Percentiles rank a stretch among this genome's conserved stretches.
Evolutionary conservation across 2,113 vertebrate genomes (phyloP).

Genomic region (human): DNA sequence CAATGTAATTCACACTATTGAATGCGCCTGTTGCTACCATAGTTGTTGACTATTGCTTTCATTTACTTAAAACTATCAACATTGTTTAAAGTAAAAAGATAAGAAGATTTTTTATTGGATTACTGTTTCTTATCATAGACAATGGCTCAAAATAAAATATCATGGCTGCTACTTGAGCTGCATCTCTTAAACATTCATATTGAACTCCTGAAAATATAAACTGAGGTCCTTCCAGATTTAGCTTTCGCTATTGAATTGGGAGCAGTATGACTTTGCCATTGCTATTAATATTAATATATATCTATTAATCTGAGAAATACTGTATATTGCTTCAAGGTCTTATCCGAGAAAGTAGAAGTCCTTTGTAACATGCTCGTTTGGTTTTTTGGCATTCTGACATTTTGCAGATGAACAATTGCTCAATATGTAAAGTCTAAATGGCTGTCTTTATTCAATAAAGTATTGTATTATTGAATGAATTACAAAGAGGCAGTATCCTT

Average conservation of each 20-base stretch:
- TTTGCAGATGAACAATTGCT: slow-evolving; percentile 80
- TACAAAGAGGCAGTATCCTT: slow-evolving; percentile 80
- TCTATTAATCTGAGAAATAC: slow-evolving; percentile 77
- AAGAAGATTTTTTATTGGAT: slow-evolving; percentile 55
- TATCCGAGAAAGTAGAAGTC: slow-evolving; percentile 77
- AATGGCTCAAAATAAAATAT: slow-evolving; percentile 79
- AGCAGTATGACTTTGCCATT: slow-evolving; percentile 75
- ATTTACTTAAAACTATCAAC: slow-evolving; percentile 79
- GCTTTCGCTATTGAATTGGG: slow-evolving; percentile 73
- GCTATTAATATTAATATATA: slow-evolving; percentile 82
- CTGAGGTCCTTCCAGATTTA: slow-evolving; percentile 75
- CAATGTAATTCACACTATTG: neutral
- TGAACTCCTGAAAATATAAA: slow-evolving; percentile 78
- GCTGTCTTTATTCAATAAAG: slow-evolving; percentile 78
- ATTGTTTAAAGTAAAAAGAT: slow-evolving; percentile 73
- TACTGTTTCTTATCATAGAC: slow-evolving; percentile 72
- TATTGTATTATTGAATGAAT: slow-evolving; percentile 76
- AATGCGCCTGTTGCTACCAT: neutral
- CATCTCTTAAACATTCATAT: slow-evolving; percentile 73
- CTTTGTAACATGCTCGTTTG: slow-evolving; percentile 78
- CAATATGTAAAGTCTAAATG: slow-evolving; percentile 81
- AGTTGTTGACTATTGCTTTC: slow-evolving; percentile 48
- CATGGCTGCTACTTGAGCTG: slow-evolving; percentile 75
- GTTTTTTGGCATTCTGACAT: slow-evolving; percentile 76
- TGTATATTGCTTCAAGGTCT: slow-evolving; percentile 78